Conservation (phyloP, 2,797 vertebrate species). For the Hydrocynus forskahlii region DNA sequence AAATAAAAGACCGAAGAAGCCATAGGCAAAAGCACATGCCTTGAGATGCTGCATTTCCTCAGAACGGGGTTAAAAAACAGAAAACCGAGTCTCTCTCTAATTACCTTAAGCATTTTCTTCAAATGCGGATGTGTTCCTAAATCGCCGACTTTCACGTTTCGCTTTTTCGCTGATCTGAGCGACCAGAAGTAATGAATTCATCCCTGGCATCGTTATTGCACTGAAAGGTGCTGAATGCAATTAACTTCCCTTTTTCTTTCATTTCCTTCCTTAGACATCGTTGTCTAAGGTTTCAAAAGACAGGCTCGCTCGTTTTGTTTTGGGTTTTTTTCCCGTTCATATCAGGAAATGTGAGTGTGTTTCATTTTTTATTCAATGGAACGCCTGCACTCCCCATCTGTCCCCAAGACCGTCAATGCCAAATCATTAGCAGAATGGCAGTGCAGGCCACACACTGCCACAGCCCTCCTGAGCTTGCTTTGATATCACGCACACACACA, state of each 20-base stretch:
- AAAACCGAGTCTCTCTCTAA: slow-evolving; percentile 24
- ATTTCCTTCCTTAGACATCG: background rate
- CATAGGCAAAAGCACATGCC: slow-evolving; percentile 22
- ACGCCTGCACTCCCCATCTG: slow-evolving; percentile 59
- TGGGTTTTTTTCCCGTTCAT: slow-evolving; percentile 15
- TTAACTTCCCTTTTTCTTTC: slow-evolving; percentile 46
- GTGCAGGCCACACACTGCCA: slow-evolving; percentile 6
- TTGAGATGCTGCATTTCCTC: slow-evolving; percentile 7
- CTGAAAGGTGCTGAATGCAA: slow-evolving; percentile 60
- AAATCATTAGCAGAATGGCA: slow-evolving; percentile 66
- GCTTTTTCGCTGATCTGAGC: slow-evolving; percentile 25
- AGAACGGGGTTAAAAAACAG: background rate
- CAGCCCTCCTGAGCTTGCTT: background rate
- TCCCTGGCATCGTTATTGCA: slow-evolving; percentile 50
- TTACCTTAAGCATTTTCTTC: slow-evolving; percentile 45
- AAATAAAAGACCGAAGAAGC: slow-evolving; percentile 22
- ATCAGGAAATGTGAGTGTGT: slow-evolving; percentile 62
- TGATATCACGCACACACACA: background rate
- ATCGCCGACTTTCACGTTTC: background rate
- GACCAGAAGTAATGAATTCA: slow-evolving; percentile 52
- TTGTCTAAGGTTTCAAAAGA: slow-evolving; percentile 54
- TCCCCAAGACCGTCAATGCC: slow-evolving; percentile 58
- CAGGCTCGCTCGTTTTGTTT: background rate
- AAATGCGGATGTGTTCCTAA: slow-evolving; percentile 42
- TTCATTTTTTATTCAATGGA: slow-evolving; percentile 63